phyloP scores from a whole-genome alignment of 2,888 invertebrate genomes.

The Baronia brevicornis region DNA sequence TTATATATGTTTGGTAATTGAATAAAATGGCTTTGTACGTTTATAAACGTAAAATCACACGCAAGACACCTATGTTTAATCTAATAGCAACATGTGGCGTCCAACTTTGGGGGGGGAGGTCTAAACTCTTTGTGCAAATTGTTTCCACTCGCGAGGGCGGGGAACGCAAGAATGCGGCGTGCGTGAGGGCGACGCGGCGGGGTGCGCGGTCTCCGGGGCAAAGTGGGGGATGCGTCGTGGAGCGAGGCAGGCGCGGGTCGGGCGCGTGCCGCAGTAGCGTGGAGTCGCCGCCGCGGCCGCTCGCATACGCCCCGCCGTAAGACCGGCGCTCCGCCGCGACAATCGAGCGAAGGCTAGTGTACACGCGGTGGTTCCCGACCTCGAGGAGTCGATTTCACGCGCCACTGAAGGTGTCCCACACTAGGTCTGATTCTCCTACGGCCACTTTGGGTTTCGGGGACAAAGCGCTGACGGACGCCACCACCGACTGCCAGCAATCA shows the following conservation, averaged over 20 bases:
- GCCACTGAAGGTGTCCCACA: too few species aligned
- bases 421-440: too few species aligned
- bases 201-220: constrained; percentile 30
- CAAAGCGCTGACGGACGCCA: too few species aligned
- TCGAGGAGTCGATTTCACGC: too few species aligned
- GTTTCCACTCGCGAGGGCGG: constrained; percentile 38
- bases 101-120: constrained; percentile 10
- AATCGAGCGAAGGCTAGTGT: constrained; percentile 42
- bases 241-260: constrained; percentile 39
- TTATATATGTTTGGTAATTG: too few species aligned
- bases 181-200: constrained; percentile 51
- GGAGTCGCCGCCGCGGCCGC: constrained; percentile 68
- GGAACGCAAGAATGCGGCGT: constrained; percentile 68
- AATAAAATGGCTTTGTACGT: too few species aligned
- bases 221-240: constrained; percentile 46
- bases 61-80: too few species aligned
- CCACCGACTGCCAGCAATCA: constrained; percentile 25
- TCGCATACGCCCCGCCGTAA: constrained; percentile 43
- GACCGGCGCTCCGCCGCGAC: constrained; percentile 39
- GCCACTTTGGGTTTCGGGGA: too few species aligned
- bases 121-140: constrained; percentile 51
- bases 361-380: too few species aligned
- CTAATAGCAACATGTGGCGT: too few species aligned
- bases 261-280: constrained; percentile 72
- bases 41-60: too few species aligned